These are phyloP conservation scores for Siniperca undulata DNA, from an alignment of 2,797 vertebrate genomes.

Conservation along the genomic window DNA sequence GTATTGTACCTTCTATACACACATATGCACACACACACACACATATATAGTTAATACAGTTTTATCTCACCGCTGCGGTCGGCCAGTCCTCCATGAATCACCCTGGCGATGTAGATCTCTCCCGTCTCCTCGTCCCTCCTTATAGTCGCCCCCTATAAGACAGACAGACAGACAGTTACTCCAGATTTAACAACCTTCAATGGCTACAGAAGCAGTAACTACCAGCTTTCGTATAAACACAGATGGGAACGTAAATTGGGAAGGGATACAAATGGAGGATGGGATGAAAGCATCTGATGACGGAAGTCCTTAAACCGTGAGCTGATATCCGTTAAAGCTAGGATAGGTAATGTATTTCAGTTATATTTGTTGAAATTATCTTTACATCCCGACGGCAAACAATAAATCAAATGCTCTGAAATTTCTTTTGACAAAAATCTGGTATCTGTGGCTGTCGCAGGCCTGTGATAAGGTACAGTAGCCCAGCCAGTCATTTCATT, in stretches of 20 bases:
- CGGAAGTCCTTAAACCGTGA: not conserved
- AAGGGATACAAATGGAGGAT: not conserved
- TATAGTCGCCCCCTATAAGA: constrained; percentile 92
- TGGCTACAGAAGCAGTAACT: not conserved
- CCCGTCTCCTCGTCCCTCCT: constrained; percentile 91
- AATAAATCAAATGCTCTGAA: no score
- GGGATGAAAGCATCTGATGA: not conserved
- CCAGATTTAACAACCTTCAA: not conserved
- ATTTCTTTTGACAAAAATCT: no score
- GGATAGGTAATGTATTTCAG: no score
- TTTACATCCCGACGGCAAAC: no score
- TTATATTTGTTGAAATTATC: no score
- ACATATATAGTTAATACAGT: not conserved
- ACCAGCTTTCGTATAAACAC: not conserved
- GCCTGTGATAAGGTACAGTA: no score
- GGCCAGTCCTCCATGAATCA: constrained; percentile 94
- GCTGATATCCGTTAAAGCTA: not conserved
- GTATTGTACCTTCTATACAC: no score
- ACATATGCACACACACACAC: not conserved
- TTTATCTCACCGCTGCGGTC: constrained; percentile 91
- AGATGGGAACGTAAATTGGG: no score
- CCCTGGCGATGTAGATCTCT: constrained; percentile 92
- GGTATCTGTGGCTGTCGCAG: no score
- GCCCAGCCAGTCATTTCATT: no score
- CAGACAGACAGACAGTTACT: not conserved